Evolutionary conservation across 2,113 vertebrate species (phyloP), one percentile per base, ranked within the genome.

Genomic region (Benthochromis sp.): DNA sequence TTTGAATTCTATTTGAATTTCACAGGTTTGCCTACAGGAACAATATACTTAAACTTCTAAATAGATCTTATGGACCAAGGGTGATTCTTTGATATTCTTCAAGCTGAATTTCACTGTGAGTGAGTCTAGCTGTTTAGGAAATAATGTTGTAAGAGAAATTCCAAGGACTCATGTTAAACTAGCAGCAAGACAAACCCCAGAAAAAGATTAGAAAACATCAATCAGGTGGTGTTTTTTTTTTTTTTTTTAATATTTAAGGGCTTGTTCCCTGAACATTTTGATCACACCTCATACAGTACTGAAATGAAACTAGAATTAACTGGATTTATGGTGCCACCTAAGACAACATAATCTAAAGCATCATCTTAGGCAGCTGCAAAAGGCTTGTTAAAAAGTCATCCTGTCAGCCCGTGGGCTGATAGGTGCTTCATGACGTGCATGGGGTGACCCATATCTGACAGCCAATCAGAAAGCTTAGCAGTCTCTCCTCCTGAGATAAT

Each of bases 131-230:
- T n/a, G 7, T 69, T 40, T 21, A 69, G 63, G 63, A 38, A 21
- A 38, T 40, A 9, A 0, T 69, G 0, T 21, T 14, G 19, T 31
- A 61, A 31, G 0, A 61, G 29, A 61, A 61, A 61, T 61, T 19
- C 57, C 29, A 34, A 63, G 29, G 16, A 61, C 29, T 59, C 5
- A 9, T 9, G 27, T 31, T 17, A 63, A 19, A 63, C 29, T 61
- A 61, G 5, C 0, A 61, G 57, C 29, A 61, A 61, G 14, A 61
- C 3, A 10, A 34, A 2, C 29, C 29, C 29, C 16, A 34, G 59
- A 63, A 63, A 34, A 63, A 34, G 29, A 34, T 34, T 34, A 34
- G 16, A 63, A 63, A 63, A 34, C 0, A 11, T 34, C 29, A 34
- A 63, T 63, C 16, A 19, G 59, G 29, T 61, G 57, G 5, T 4